Percentiles rank a stretch among this genome's conserved stretches.
These are phyloP conservation scores for Plectus sambesii DNA, from an alignment of 1,140 invertebrate species.

Conservation along the genomic window DNA sequence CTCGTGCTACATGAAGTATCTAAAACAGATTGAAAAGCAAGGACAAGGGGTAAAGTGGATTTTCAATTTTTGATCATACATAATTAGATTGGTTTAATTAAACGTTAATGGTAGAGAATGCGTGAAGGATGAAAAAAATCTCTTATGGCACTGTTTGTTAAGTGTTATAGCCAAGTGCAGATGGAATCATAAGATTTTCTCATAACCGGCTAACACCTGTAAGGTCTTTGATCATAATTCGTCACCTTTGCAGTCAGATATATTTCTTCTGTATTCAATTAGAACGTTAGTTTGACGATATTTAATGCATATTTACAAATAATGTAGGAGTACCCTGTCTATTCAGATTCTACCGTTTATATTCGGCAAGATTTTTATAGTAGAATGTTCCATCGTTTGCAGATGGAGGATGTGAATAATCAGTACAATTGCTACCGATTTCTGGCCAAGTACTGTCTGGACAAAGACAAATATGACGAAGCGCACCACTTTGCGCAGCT, in stretches of 20 bases:
- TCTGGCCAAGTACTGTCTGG: constrained; percentile 76
- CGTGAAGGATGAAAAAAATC: constrained; percentile 9
- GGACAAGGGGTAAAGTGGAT: constrained; percentile 26
- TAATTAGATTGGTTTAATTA: constrained; percentile 11
- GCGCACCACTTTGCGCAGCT: constrained; percentile 83
- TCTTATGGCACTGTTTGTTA: constrained; percentile 7
- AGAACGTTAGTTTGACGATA: constrained; percentile 1
- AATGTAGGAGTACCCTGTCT: no score
- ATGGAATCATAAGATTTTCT: no score
- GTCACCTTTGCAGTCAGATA: constrained; percentile 8
- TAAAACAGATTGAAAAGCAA: constrained; percentile 59
- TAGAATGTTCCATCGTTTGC: background rate
- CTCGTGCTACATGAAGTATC: constrained; percentile 75
- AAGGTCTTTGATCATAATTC: no score
- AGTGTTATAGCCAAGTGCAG: no score
- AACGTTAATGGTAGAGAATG: no score
- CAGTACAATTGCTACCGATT: constrained; percentile 62
- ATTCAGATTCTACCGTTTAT: no score
- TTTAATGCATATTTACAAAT: no score
- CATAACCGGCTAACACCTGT: no score
- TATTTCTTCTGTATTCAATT: constrained; percentile 9
- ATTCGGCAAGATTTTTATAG: constrained; percentile 1
- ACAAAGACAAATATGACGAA: constrained; percentile 63
- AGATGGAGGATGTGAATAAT: constrained; percentile 20
- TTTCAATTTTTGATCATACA: background rate